A percentile compares a stretch with the other conserved stretches of the same genome.
Evolutionary conservation across 2,797 vertebrate genomes (phyloP).

Genomic region (Ataeniobius toweri): DNA sequence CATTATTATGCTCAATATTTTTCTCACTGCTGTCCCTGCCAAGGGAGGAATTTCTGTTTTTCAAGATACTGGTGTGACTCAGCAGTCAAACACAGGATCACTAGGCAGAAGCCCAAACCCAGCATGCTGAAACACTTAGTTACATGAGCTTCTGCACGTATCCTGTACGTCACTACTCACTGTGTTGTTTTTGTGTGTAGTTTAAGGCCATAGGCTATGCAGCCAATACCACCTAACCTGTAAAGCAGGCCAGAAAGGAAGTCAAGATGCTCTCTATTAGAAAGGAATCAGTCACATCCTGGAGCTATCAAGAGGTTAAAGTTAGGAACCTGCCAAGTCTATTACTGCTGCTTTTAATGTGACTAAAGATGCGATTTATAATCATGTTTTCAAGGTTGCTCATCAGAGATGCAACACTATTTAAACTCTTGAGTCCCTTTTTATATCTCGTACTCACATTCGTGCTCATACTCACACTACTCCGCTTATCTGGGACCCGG

Average conservation of each 20-base stretch:
- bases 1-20: background rate
- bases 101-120: background rate
- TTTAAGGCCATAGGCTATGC: background rate
- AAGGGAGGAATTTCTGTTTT: background rate
- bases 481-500: too few species aligned
- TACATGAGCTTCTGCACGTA: background rate
- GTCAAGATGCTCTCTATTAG: background rate
- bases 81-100: background rate
- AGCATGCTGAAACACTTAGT: background rate
- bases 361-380: background rate
- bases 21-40: background rate
- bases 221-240: too few species aligned
- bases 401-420: background rate
- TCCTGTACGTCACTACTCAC: too few species aligned
- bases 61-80: background rate
- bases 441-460: background rate
- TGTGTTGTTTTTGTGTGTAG: background rate
- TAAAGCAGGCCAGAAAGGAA: background rate
- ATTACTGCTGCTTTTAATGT: background rate
- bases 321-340: background rate
- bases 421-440: background rate
- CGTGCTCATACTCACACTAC: too few species aligned
- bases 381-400: background rate
- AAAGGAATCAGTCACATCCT: background rate
- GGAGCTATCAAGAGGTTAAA: background rate